These are phyloP conservation scores for Thaumatotibia leucotreta DNA, from an alignment of 1,140 invertebrate species.

Conservation along the genomic window DNA sequence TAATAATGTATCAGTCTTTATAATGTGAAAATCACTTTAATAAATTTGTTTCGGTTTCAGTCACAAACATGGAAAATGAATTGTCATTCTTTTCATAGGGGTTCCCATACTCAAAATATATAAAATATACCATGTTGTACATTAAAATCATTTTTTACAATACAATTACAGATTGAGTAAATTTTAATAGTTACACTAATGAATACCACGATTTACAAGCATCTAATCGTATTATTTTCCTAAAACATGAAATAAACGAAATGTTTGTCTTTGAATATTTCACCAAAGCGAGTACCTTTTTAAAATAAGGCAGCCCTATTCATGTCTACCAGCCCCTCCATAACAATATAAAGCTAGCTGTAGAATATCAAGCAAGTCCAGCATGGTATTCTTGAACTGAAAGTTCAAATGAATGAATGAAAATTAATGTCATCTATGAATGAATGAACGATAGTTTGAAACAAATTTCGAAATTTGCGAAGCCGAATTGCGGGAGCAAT, in stretches of 20 bases:
- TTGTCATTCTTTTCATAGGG: not conserved
- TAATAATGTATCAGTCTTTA: not conserved
- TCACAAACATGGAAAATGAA: slow-evolving; percentile 13
- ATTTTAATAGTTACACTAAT: no score
- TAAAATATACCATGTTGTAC: not conserved
- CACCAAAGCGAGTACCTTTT: not conserved
- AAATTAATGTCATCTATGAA: not conserved
- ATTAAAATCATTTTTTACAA: no score
- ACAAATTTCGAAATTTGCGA: slow-evolving; percentile 5
- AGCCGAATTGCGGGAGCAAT: no score
- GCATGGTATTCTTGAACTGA: not conserved
- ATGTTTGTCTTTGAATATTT: not conserved
- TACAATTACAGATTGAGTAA: no score
- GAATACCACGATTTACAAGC: no score
- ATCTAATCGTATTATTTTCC: no score
- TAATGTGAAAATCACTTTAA: not conserved
- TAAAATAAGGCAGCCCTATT: not conserved
- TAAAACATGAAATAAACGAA: no score
- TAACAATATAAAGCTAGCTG: not conserved
- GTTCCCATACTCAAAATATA: not conserved
- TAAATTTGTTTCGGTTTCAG: not conserved
- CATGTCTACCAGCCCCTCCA: not conserved
- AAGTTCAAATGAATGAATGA: not conserved
- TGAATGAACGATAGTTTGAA: slow-evolving; percentile 4
- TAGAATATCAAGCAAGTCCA: not conserved